Conservation (phyloP, 2,113 vertebrate species). For the Entosphenus tridentatus region DNA sequence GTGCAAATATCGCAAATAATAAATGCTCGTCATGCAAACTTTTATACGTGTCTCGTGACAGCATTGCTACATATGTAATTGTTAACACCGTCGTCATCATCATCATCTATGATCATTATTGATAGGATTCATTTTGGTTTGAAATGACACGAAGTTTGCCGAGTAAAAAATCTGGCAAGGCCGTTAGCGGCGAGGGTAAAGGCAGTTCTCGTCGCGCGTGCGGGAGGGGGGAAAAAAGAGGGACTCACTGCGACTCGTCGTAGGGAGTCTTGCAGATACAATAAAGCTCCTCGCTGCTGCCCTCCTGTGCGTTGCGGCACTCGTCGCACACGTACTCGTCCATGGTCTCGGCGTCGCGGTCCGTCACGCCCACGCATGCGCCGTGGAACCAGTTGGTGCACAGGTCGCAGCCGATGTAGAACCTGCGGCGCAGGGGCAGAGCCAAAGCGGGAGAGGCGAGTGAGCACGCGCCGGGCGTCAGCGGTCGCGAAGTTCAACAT, state of each 20-base stretch:
- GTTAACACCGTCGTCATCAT: no score
- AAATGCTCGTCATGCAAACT: no score
- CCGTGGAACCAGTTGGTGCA: conserved; percentile 99
- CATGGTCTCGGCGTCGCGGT: conserved; percentile 98
- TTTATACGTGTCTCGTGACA: no score
- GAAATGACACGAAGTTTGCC: no score
- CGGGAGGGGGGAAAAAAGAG: conserved; percentile 20
- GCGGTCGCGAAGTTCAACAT: no score
- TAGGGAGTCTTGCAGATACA: conserved; percentile 65
- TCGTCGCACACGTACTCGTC: conserved; percentile 98
- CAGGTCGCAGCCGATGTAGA: conserved; percentile 98
- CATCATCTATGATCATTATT: no score
- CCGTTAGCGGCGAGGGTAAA: no score
- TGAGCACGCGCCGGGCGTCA: background rate
- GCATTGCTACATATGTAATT: no score
- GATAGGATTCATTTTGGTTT: no score
- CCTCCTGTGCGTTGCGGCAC: conserved; percentile 91
- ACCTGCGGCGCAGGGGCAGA: conserved; percentile 29
- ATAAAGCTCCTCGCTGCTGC: conserved; percentile 71
- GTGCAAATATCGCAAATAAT: no score
- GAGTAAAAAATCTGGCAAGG: no score
- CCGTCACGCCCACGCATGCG: conserved; percentile 90
- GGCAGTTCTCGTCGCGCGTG: no score
- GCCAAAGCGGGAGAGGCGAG: background rate
- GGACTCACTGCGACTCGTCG: conserved; percentile 62